These are phyloP conservation scores for Ceyx cyanopectus DNA, from an alignment of 2,113 vertebrate species.

Conservation along the genomic window DNA sequence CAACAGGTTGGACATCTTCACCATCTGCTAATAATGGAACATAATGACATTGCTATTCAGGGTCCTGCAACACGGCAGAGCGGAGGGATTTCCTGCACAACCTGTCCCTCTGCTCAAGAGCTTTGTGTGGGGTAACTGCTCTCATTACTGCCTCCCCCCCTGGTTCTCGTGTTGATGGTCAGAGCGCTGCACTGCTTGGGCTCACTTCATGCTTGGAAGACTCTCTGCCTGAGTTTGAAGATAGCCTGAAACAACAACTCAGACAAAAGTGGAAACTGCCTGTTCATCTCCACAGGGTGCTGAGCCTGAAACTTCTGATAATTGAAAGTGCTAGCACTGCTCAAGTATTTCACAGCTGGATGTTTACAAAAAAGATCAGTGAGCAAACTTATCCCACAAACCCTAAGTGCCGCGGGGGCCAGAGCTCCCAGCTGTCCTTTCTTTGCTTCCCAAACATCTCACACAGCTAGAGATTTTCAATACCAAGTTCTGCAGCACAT, in stretches of 20 bases:
- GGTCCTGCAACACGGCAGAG: background rate
- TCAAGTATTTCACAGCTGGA: slow-evolving; percentile 66
- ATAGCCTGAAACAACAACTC: slow-evolving; percentile 57
- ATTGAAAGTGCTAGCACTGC: slow-evolving; percentile 39
- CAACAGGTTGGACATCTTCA: background rate
- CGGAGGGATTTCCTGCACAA: background rate
- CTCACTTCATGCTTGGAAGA: background rate
- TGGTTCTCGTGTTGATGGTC: background rate
- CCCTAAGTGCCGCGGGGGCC: background rate
- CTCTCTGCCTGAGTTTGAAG: slow-evolving; percentile 26
- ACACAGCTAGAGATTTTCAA: slow-evolving; percentile 34
- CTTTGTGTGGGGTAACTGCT: background rate
- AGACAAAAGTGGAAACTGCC: slow-evolving; percentile 38
- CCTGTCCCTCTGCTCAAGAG: background rate
- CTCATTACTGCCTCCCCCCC: background rate
- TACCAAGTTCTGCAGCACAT: slow-evolving; percentile 5
- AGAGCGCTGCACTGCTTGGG: background rate
- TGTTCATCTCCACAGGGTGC: slow-evolving; percentile 49
- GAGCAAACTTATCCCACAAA: slow-evolving; percentile 16
- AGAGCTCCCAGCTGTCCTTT: slow-evolving; percentile 47
- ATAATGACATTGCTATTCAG: accelerated
- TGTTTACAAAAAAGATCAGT: slow-evolving; percentile 42
- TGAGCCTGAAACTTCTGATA: slow-evolving; percentile 58
- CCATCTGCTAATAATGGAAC: background rate
- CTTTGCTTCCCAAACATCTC: slow-evolving; percentile 26